phyloP scores from a whole-genome alignment of 2,113 vertebrate species.

The Nesogale talazaci region DNA sequence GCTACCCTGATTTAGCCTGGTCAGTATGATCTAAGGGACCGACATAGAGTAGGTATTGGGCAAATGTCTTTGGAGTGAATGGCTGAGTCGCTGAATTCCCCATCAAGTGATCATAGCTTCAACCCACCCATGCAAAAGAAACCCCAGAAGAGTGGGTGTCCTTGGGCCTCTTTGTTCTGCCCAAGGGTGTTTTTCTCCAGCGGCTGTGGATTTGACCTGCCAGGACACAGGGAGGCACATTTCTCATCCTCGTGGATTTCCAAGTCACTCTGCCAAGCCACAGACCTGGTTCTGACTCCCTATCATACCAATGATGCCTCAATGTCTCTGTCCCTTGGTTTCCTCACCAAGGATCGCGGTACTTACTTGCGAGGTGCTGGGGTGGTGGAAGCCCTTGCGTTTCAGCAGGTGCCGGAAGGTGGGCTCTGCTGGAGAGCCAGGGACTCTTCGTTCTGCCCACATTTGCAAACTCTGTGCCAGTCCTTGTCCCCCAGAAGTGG shows the following conservation, averaged over 20 bases:
- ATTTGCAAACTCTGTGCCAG: too few species aligned
- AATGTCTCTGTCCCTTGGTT: not conserved
- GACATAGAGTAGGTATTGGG: not conserved
- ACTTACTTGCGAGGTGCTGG: not conserved
- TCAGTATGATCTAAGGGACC: too few species aligned
- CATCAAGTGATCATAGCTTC: not conserved
- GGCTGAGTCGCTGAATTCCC: not conserved
- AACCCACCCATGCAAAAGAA: not conserved
- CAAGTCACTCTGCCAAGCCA: not conserved
- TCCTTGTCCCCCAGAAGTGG: not conserved
- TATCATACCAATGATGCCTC: not conserved
- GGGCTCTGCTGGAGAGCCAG: not conserved
- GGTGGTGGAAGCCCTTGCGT: not conserved
- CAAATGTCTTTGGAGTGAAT: not conserved
- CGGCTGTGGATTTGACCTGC: too few species aligned
- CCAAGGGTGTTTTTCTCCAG: not conserved
- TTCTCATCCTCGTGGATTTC: not conserved
- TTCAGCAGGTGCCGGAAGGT: not conserved
- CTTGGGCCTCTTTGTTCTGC: not conserved
- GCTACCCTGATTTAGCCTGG: not conserved
- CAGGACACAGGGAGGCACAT: accelerated
- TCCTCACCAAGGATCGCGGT: not conserved
- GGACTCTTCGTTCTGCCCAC: not conserved
- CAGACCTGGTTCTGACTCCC: not conserved
- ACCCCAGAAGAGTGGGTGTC: too few species aligned